phyloP scores from a whole-genome alignment of 2,888 invertebrate genomes.

The Ophonus ardosiacus region DNA sequence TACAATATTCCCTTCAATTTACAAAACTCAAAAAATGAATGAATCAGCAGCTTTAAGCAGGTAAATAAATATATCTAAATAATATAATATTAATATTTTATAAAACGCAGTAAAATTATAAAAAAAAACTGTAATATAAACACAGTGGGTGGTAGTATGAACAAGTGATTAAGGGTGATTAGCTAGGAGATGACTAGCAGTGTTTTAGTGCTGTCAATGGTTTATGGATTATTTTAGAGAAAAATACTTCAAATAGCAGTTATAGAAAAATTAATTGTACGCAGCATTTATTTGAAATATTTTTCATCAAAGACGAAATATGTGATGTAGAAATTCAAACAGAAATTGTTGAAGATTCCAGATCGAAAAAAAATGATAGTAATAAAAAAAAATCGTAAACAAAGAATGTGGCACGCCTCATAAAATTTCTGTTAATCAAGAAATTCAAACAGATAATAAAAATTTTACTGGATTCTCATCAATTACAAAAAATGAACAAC shows the following conservation, averaged over 20 bases:
- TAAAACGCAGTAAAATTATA: no score
- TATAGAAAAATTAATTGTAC: no score
- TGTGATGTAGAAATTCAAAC: conserved; percentile 64
- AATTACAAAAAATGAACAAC: conserved; percentile 64
- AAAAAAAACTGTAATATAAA: no score
- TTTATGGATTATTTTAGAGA: no score
- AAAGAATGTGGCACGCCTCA: conserved; percentile 57
- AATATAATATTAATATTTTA: conserved; percentile 18
- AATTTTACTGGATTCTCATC: conserved; percentile 64
- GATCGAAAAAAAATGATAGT: not conserved
- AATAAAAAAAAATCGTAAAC: conserved; percentile 37
- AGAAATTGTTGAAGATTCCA: conserved; percentile 42
- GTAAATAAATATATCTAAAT: conserved; percentile 64
- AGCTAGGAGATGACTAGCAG: no score
- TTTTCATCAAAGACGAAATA: conserved; percentile 37
- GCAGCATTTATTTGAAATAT: conserved; percentile 62
- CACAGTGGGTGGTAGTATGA: no score
- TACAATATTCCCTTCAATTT: conserved; percentile 63
- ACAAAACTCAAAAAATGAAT: conserved; percentile 55
- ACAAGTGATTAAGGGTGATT: no score
- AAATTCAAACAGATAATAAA: conserved; percentile 27
- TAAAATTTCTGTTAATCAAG: conserved; percentile 29
- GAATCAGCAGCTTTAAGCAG: conserved; percentile 37
- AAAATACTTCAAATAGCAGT: no score
- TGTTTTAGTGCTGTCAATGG: no score